These are phyloP conservation scores for Campoplex nolae DNA, from an alignment of 2,888 invertebrate species.

Conservation along the genomic window DNA sequence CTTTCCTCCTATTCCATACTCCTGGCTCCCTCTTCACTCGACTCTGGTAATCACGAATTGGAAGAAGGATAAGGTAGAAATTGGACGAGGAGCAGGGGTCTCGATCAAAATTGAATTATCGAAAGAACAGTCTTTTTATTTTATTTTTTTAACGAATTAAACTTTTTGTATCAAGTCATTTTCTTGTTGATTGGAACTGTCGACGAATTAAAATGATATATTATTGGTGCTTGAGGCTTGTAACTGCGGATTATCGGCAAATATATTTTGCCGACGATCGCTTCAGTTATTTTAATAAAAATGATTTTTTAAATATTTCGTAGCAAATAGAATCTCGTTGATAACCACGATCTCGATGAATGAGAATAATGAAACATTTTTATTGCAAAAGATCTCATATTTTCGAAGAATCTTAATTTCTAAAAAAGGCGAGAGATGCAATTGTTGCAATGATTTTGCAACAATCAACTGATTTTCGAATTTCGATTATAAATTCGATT, in stretches of 20 bases:
- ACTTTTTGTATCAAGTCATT: not conserved
- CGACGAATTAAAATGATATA: not conserved
- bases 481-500: not conserved
- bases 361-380: not conserved
- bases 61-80: not conserved
- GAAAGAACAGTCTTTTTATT: not conserved
- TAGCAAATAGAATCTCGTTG: not conserved
- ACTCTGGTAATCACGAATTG: not conserved
- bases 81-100: not conserved
- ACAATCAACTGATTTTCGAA: not conserved
- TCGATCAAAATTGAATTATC: not conserved
- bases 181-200: not conserved
- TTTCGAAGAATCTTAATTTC: not conserved
- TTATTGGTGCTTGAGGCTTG: not conserved
- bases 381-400: too few species aligned
- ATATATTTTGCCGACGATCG: not conserved
- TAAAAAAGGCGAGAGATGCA: not conserved
- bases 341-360: not conserved
- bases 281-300: too few species aligned
- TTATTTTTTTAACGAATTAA: not conserved
- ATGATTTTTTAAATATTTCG: not conserved
- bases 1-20: not conserved
- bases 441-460: not conserved
- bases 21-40: slow-evolving; percentile 7
- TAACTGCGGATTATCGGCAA: not conserved